phyloP scores from a whole-genome alignment of 2,797 vertebrate species.

The Brotogeris chrysoptera region DNA sequence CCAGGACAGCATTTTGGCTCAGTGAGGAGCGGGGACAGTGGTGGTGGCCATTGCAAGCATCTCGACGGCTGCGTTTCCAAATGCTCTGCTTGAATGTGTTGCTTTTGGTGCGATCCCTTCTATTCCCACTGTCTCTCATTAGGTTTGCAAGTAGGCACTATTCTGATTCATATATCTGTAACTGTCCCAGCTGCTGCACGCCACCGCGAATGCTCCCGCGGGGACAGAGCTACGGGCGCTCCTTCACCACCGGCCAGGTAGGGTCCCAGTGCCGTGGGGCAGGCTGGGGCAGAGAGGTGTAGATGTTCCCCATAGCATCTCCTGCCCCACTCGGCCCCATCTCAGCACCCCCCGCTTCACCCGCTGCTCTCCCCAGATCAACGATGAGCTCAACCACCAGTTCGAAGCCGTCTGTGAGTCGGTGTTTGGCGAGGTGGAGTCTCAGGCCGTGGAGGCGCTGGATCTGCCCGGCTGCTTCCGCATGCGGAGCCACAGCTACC shows the following conservation, averaged over 20 bases:
- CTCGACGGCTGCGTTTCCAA: neutral
- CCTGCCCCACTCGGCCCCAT: fast-evolving
- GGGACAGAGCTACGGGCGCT: constrained; percentile 91
- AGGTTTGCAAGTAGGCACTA: constrained; percentile 89
- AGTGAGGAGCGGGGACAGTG: neutral
- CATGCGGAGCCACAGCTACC: constrained; percentile 97
- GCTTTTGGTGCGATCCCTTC: constrained; percentile 61
- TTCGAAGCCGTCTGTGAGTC: constrained; percentile 93
- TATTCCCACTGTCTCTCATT: constrained; percentile 65
- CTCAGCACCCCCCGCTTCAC: neutral
- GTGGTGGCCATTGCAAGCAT: fast-evolving
- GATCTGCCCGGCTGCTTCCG: constrained; percentile 98
- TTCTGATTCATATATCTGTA: constrained; percentile 88
- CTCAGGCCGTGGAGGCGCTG: constrained; percentile 95
- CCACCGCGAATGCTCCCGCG: constrained; percentile 90
- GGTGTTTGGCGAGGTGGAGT: constrained; percentile 95
- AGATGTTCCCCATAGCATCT: neutral
- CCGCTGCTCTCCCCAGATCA: constrained; percentile 76
- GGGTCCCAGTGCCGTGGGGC: fast-evolving
- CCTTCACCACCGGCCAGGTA: constrained; percentile 97
- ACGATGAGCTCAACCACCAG: constrained; percentile 92
- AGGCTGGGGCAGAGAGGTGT: neutral
- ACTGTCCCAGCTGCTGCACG: constrained; percentile 85
- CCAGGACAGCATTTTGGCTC: neutral
- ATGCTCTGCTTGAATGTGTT: constrained; percentile 32